Conservation (phyloP, 2,797 vertebrate species). For the Thalassophryne amazonica region DNA sequence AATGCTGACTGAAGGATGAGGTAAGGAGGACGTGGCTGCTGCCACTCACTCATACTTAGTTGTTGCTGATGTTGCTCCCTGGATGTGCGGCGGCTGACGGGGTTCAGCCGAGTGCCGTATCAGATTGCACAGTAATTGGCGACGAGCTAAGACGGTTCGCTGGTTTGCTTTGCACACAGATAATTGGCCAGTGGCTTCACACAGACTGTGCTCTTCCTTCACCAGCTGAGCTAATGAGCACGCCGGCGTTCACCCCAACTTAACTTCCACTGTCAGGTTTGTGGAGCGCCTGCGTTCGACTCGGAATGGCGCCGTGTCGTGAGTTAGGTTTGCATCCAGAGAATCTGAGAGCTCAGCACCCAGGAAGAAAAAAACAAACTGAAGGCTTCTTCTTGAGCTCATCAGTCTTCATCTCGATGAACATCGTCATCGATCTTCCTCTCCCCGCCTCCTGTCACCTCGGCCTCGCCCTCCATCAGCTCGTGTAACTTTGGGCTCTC, state of each 20-base stretch:
- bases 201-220: conserved; percentile 62
- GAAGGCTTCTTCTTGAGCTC: conserved; percentile 33
- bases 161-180: conserved; percentile 69
- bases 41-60: conserved; percentile 50
- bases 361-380: conserved; percentile 3
- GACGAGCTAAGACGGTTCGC: conserved; percentile 71
- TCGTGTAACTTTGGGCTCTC: conserved; percentile 40
- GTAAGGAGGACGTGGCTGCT: conserved; percentile 43
- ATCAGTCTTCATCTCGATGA: conserved; percentile 51
- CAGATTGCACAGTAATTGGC: conserved; percentile 76
- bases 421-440: conserved; percentile 54
- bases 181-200: conserved; percentile 72
- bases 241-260: conserved; percentile 13
- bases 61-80: conserved; percentile 5
- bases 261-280: conserved; percentile 41
- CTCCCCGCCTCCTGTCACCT: conserved; percentile 48
- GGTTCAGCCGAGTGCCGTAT: conserved; percentile 60
- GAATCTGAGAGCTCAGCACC: neutral
- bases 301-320: conserved; percentile 12
- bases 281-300: conserved; percentile 26
- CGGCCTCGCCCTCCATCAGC: conserved; percentile 52
- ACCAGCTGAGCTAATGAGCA: conserved; percentile 75
- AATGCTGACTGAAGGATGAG: conserved; percentile 30
- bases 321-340: conserved; percentile 10
- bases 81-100: conserved; percentile 23